Percentiles rank a stretch among this genome's conserved stretches.
Conservation (phyloP, 2,113 vertebrate species). For the Albula goreensis region DNA sequence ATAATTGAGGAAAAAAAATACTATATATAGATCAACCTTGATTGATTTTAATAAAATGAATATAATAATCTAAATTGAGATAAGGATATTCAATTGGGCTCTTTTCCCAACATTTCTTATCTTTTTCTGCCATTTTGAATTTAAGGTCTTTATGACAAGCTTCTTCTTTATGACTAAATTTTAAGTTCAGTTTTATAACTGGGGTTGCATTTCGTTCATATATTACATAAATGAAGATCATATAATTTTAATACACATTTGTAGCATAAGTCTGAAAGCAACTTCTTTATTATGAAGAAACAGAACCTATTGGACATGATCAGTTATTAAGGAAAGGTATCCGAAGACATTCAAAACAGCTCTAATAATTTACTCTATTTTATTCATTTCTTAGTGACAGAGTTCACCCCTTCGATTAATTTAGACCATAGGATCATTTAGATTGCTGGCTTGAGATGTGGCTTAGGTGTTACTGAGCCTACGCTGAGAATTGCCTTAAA, state of each 20-base stretch:
- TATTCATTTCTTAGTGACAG: neutral
- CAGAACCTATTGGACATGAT: neutral
- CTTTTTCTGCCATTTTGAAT: constrained; percentile 44
- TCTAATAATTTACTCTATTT: neutral
- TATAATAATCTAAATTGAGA: constrained; percentile 68
- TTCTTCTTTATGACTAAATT: constrained; percentile 43
- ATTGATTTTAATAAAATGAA: constrained; percentile 69
- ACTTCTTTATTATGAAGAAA: neutral
- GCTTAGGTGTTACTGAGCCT: no score
- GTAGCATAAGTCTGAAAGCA: constrained; percentile 38
- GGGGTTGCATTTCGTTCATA: constrained; percentile 30
- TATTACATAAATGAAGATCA: constrained; percentile 59
- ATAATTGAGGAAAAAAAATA: constrained; percentile 65
- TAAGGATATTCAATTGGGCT: constrained; percentile 66
- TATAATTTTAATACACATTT: constrained; percentile 58
- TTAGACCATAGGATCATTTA: no score
- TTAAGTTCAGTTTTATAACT: constrained; percentile 22
- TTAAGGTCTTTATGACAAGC: constrained; percentile 50
- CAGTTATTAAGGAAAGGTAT: neutral
- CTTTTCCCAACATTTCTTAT: constrained; percentile 41
- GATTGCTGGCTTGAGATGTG: no score
- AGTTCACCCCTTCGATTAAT: neutral
- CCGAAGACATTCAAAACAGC: neutral
- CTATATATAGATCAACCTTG: constrained; percentile 64
- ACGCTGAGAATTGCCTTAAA: no score